A percentile compares a stretch with the other conserved stretches of the same genome.
Conservation (phyloP, 2,888 invertebrate species). For the Acheta domesticus region DNA sequence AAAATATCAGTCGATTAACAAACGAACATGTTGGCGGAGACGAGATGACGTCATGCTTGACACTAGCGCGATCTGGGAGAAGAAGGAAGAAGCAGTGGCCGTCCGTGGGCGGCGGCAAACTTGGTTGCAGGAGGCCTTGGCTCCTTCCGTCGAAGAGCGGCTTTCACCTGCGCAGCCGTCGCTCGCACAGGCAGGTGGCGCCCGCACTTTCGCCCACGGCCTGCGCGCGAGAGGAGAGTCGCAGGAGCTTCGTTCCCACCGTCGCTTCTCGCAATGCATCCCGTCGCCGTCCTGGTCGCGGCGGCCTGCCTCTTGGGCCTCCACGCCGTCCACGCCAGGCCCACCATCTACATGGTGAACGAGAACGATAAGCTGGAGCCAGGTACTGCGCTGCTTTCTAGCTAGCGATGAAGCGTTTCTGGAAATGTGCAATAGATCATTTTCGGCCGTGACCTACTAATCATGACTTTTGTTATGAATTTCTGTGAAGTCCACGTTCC, state of each 20-base stretch:
- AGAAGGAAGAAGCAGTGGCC: too few relatives aligned
- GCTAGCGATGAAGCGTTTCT: too few relatives aligned
- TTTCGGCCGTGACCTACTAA: too few relatives aligned
- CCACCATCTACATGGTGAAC: constrained; percentile 21
- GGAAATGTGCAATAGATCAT: too few relatives aligned
- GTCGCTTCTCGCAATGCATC: neutral
- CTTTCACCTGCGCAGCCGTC: neutral
- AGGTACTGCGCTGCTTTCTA: neutral
- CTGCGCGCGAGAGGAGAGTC: neutral
- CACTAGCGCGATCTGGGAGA: too few relatives aligned
- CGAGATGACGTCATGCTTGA: too few relatives aligned
- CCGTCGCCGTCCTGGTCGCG: neutral
- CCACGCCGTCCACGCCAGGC: neutral
- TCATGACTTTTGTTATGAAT: too few relatives aligned
- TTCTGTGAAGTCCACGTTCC: too few relatives aligned
- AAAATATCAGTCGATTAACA: too few relatives aligned
- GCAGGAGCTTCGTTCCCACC: neutral
- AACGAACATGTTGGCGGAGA: too few relatives aligned
- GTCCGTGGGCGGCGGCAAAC: neutral
- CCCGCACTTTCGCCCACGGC: neutral
- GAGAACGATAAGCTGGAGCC: constrained; percentile 21
- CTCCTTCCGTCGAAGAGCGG: neutral
- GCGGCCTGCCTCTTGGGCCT: neutral
- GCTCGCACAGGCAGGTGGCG: neutral
- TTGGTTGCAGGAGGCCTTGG: neutral